Evolutionary conservation across 2,113 vertebrate genomes (phyloP).

Genomic region (Chloroceryle aenea): DNA sequence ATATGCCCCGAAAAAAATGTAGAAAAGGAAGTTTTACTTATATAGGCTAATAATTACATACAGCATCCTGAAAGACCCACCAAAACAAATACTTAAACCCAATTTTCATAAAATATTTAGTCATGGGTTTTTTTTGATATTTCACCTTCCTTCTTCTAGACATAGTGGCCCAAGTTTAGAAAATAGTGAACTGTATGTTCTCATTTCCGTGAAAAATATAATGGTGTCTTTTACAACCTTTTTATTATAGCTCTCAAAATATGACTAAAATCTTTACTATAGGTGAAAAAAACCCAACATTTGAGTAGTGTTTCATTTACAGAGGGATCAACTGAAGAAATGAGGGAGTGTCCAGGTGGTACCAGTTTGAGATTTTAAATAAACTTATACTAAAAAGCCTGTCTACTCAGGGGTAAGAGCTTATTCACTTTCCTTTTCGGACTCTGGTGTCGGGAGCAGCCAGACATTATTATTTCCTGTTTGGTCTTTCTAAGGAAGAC

Average conservation of each 20-base stretch:
- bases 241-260: neutral
- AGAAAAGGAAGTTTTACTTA: neutral
- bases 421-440: neutral
- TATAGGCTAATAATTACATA: neutral
- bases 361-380: neutral
- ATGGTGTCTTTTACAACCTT: fast-evolving
- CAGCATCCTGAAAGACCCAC: neutral
- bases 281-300: neutral
- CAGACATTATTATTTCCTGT: neutral
- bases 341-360: neutral
- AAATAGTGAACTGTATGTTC: neutral
- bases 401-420: neutral
- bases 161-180: neutral
- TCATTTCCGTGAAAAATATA: neutral
- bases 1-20: neutral
- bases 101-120: neutral
- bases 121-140: neutral
- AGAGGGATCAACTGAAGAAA: neutral
- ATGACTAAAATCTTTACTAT: neutral
- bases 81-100: neutral
- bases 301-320: neutral
- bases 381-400: neutral
- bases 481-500: neutral
- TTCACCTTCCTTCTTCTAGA: neutral
- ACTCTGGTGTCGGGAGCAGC: neutral